Evolutionary conservation across 2,113 vertebrate species (phyloP).

Genomic region (Crotalus viridis): DNA sequence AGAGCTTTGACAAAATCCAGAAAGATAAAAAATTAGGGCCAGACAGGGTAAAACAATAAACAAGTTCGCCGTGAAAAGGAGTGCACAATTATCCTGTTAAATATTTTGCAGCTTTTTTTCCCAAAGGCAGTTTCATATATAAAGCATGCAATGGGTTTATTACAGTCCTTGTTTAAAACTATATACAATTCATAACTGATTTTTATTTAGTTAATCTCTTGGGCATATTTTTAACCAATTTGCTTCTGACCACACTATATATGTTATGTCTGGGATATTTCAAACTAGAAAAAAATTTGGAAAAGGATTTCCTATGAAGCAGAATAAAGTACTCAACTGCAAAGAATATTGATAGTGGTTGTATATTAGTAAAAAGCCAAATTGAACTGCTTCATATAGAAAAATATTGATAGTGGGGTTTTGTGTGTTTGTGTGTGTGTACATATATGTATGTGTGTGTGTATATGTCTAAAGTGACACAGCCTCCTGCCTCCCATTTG

Average conservation of each 20-base stretch:
- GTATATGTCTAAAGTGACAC: not conserved
- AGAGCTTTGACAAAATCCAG: not conserved
- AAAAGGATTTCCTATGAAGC: not conserved
- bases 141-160: not conserved
- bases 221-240: not conserved
- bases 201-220: not conserved
- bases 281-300: not conserved
- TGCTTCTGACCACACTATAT: not conserved
- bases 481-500: not conserved
- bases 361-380: not conserved
- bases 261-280: not conserved
- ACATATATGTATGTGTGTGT: no score
- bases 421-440: no score
- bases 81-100: not conserved
- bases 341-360: not conserved
- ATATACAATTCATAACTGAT: not conserved
- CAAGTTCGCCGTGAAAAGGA: not conserved
- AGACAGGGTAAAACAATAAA: not conserved
- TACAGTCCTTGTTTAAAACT: not conserved
- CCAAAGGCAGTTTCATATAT: not conserved
- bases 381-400: not conserved
- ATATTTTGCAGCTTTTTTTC: not conserved
- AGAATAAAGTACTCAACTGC: not conserved
- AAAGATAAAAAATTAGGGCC: not conserved
- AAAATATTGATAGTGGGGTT: no score